phyloP scores from a whole-genome alignment of 2,113 vertebrate species.

The Peucedramus taeniatus region DNA sequence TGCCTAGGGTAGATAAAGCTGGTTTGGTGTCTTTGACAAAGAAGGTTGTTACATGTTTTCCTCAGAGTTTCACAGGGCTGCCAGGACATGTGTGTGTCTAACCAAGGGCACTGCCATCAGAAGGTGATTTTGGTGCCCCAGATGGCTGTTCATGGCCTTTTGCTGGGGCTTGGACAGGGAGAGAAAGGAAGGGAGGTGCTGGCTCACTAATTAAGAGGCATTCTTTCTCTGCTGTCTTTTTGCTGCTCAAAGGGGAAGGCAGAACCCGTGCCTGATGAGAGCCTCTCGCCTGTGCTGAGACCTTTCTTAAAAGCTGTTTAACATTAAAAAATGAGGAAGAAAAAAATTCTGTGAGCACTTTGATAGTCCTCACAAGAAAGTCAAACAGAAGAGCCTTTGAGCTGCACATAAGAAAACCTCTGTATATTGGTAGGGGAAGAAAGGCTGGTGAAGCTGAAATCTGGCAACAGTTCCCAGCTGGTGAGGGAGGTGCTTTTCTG shows the following conservation, averaged over 20 bases:
- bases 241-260: not conserved
- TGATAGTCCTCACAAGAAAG: slow-evolving; percentile 26
- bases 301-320: slow-evolving; percentile 15
- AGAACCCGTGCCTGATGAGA: not conserved
- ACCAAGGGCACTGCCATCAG: not conserved
- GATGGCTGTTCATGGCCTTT: not conserved
- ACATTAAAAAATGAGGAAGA: not conserved
- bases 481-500: slow-evolving; percentile 9
- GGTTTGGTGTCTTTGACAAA: not conserved
- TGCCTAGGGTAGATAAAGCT: not conserved
- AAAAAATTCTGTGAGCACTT: not conserved
- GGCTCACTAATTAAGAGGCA: not conserved
- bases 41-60: not conserved
- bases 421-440: not conserved
- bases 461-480: slow-evolving; percentile 28
- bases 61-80: not conserved
- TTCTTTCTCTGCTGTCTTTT: not conserved
- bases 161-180: not conserved
- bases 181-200: not conserved
- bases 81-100: not conserved
- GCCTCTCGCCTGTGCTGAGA: not conserved
- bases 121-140: not conserved
- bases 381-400: slow-evolving; percentile 42
- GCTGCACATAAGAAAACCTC: not conserved
- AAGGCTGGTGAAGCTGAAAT: not conserved